Conservation (phyloP, 2,888 invertebrate genomes). For the Criorhina ranunculi region DNA sequence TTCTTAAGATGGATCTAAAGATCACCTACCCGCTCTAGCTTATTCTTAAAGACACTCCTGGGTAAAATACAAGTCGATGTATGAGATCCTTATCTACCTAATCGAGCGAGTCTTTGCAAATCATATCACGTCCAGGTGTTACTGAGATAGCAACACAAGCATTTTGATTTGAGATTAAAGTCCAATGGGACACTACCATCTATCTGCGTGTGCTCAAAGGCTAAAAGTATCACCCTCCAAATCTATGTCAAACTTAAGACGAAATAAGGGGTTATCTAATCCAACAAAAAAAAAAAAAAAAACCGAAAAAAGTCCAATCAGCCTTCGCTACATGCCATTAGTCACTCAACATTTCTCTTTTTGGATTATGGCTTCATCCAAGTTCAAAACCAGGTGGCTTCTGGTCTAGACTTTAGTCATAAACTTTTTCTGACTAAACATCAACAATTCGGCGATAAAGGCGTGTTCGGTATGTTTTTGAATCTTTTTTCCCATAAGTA, state of each 20-base stretch:
- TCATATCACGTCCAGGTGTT: neutral
- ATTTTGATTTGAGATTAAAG: neutral
- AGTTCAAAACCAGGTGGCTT: conserved; percentile 45
- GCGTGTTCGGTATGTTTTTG: neutral
- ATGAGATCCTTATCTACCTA: neutral
- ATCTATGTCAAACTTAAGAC: conserved; percentile 42
- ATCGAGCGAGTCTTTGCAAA: neutral
- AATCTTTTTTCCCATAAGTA: neutral
- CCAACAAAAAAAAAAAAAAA: neutral
- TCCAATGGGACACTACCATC: conserved; percentile 22
- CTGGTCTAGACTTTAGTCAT: conserved; percentile 38
- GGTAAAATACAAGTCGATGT: no score
- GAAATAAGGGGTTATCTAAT: conserved; percentile 25
- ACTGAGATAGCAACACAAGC: neutral
- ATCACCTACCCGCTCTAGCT: no score
- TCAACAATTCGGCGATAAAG: conserved; percentile 15
- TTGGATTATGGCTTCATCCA: neutral
- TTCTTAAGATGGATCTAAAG: no score
- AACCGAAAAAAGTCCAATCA: neutral
- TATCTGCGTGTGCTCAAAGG: conserved; percentile 14
- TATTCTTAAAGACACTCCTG: no score
- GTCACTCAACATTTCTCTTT: conserved; percentile 12
- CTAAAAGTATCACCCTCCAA: neutral
- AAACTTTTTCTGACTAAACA: conserved; percentile 5
- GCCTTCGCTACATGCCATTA: conserved; percentile 17